phyloP scores from a whole-genome alignment of 2,888 invertebrate genomes.

The Agrochola macilenta region DNA sequence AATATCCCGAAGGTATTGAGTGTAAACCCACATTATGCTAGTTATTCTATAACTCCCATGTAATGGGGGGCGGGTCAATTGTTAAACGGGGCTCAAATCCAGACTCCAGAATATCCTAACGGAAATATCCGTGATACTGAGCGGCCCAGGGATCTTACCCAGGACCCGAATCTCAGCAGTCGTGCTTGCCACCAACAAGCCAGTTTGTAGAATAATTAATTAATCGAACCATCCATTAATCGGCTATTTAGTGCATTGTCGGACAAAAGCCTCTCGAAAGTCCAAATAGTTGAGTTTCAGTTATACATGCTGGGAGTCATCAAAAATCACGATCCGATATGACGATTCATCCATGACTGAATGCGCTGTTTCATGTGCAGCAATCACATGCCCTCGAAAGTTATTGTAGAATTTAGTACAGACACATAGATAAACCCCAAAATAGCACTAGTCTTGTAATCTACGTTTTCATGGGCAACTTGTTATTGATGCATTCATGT shows the following conservation, averaged over 20 bases:
- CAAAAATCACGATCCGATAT: background rate
- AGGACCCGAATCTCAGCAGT: background rate
- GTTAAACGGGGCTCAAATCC: background rate
- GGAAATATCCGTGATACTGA: background rate
- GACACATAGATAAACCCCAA: background rate
- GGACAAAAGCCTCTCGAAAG: background rate
- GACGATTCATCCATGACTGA: background rate
- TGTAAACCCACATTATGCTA: background rate
- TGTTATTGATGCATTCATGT: constrained; percentile 32
- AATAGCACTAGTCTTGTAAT: constrained; percentile 32
- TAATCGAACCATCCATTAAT: too few relatives aligned
- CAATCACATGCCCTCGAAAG: constrained; percentile 7
- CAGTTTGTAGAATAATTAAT: background rate
- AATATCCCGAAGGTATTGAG: background rate
- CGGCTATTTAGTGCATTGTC: background rate
- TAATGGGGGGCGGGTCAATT: background rate
- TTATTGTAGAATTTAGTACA: constrained; percentile 1
- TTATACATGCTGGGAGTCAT: background rate
- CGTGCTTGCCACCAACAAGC: background rate
- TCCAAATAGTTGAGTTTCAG: background rate
- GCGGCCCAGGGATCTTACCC: background rate
- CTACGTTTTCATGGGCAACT: constrained; percentile 37
- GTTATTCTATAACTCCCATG: background rate
- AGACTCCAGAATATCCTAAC: background rate
- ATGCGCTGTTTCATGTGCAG: background rate